Evolutionary conservation across 2,113 vertebrate genomes (phyloP).

Genomic region (Clarias batrachus): DNA sequence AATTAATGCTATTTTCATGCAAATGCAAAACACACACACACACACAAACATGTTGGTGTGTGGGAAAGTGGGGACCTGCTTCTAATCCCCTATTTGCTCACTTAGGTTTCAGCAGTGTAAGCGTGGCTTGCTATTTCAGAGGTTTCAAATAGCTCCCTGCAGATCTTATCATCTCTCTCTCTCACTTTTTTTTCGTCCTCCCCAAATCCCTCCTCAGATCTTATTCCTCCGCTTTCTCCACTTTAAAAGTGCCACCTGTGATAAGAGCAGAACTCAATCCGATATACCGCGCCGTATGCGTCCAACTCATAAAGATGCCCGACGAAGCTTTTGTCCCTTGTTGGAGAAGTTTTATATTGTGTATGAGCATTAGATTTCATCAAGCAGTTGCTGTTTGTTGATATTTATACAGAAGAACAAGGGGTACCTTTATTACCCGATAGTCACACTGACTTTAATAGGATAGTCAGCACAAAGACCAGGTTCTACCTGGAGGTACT

Average conservation of each 20-base stretch:
- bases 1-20: slow-evolving; percentile 1
- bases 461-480: not conserved
- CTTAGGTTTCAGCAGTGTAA: slow-evolving; percentile 31
- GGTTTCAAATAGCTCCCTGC: slow-evolving; percentile 32
- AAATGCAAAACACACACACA: slow-evolving; percentile 7
- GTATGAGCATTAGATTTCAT: not conserved
- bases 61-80: slow-evolving; percentile 26
- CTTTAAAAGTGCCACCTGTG: slow-evolving; percentile 25
- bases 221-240: slow-evolving; percentile 17
- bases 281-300: not conserved
- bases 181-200: not conserved
- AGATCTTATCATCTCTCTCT: slow-evolving; percentile 28
- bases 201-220: slow-evolving; percentile 39
- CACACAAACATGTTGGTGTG: not conserved
- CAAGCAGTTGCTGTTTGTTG: not conserved
- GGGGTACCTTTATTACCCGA: not conserved
- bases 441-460: not conserved
- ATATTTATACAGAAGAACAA: not conserved
- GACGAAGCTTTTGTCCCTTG: not conserved
- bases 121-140: slow-evolving; percentile 35
- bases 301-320: not conserved
- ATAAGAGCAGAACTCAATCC: slow-evolving; percentile 30
- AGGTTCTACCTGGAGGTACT: not conserved
- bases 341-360: not conserved
- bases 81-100: slow-evolving; percentile 21